Evolutionary conservation across 2,888 invertebrate genomes (phyloP), one percentile per base, ranked within the genome.

Genomic region (Halocaridina rubra): DNA sequence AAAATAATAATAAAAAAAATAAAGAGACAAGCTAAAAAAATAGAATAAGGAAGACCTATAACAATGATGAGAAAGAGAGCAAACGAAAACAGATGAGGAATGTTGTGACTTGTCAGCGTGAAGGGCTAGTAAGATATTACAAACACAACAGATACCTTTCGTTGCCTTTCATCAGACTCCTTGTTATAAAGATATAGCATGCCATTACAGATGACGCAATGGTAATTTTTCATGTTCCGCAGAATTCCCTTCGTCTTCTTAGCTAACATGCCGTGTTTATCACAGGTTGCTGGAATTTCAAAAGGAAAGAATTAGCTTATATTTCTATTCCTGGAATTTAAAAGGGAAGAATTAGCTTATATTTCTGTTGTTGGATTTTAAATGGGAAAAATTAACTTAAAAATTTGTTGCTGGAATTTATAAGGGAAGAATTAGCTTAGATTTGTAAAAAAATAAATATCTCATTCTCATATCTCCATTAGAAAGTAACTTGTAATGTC

Each of bases 141-240:
- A 32, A 1, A 2, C 64, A 0, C 24, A 5, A 19, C 3, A n/a
- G 39, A 30, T 22, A 87, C 87, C 85, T 87, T 87, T 53, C 61
- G 29, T 46, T 87, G 87, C 13, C 76, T 79, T 4, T 87, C 81
- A 30, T 87, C 87, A 3, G 82, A 57, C 39, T 87, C 87, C 74
- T 85, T 87, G 29, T 39, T 29, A 59, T 80, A 87, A 29, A 87
- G 85, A 74, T 85, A 87, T n/a, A 87, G 87, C 24, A 79, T 19
- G 8, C 79, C 76, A 24, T 53, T 72, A 22, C 80, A 59, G 2
- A 75, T 67, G 19, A 87, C 85, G 30, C 80, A 78, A 32, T 78
- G 85, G 67, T 79, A 85, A 10, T 29, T 59, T 59, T 79, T 78
- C 33, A 81, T 57, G 32, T 71, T 85, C 10, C 80, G 69, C 13